phyloP scores from a whole-genome alignment of 2,888 invertebrate genomes.

The Chironomus riparius region DNA sequence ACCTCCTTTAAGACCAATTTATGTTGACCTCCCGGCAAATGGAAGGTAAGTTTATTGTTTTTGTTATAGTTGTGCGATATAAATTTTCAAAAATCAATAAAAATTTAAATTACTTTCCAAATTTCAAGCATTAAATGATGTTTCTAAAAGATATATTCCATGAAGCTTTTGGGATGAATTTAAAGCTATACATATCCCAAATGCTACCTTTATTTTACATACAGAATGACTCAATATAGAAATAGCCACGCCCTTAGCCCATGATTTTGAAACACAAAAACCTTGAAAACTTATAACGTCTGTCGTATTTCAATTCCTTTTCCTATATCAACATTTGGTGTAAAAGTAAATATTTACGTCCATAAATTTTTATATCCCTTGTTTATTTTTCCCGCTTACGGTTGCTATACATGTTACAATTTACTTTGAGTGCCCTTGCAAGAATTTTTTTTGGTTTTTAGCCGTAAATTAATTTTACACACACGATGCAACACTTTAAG shows the following conservation, averaged over 20 bases:
- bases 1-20: slow-evolving; percentile 33
- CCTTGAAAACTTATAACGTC: too few relatives aligned
- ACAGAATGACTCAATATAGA: too few relatives aligned
- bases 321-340: neutral
- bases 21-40: slow-evolving; percentile 33
- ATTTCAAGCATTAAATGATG: neutral
- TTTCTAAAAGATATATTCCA: neutral
- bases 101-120: neutral
- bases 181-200: too few relatives aligned
- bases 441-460: neutral
- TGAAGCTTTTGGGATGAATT: neutral
- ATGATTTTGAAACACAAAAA: too few relatives aligned
- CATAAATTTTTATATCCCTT: neutral
- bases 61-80: neutral
- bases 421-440: neutral
- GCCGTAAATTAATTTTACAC: too few relatives aligned
- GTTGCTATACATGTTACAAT: neutral
- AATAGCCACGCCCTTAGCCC: too few relatives aligned
- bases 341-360: neutral
- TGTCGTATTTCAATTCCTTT: neutral
- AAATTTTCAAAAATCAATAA: neutral
- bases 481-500: too few relatives aligned
- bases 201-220: too few relatives aligned
- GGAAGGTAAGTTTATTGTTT: slow-evolving; percentile 31
- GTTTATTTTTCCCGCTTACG: neutral